Conservation (phyloP, 1,140 invertebrate species). For the Coelopa frigida region DNA sequence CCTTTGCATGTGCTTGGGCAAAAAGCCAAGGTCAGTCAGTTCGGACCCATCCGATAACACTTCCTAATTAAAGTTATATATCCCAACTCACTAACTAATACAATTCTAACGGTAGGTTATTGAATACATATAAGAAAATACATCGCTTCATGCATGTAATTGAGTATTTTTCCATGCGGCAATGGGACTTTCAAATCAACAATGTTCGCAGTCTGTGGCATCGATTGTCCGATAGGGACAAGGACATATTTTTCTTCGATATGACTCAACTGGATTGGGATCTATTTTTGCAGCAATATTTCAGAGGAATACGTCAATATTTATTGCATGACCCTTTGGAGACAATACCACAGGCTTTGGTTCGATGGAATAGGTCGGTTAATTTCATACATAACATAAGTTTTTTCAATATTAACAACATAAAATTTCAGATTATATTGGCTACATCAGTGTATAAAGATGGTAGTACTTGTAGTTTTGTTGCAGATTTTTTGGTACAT, state of each 20-base stretch:
- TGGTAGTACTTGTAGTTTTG: constrained; percentile 5
- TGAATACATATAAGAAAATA: constrained; percentile 67
- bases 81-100: no score
- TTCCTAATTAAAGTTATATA: no score
- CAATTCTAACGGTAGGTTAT: no score
- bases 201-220: constrained; percentile 54
- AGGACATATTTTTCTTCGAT: constrained; percentile 58
- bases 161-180: constrained; percentile 62
- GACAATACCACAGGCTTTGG: constrained; percentile 54
- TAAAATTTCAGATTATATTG: constrained; percentile 19
- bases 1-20: constrained; percentile 52
- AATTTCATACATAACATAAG: neutral
- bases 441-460: constrained; percentile 22
- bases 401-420: constrained; percentile 7
- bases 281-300: constrained; percentile 57
- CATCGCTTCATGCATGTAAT: constrained; percentile 63
- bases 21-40: constrained; percentile 58
- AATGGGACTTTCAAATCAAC: constrained; percentile 64
- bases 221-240: constrained; percentile 53
- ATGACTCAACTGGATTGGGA: constrained; percentile 62
- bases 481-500: constrained; percentile 9
- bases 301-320: constrained; percentile 58
- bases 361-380: constrained; percentile 52
- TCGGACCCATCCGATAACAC: no score
- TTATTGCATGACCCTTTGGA: constrained; percentile 64